Base-by-base conservation (phyloP, 2,888 invertebrate species). In the Lutraria lutraria region DNA sequence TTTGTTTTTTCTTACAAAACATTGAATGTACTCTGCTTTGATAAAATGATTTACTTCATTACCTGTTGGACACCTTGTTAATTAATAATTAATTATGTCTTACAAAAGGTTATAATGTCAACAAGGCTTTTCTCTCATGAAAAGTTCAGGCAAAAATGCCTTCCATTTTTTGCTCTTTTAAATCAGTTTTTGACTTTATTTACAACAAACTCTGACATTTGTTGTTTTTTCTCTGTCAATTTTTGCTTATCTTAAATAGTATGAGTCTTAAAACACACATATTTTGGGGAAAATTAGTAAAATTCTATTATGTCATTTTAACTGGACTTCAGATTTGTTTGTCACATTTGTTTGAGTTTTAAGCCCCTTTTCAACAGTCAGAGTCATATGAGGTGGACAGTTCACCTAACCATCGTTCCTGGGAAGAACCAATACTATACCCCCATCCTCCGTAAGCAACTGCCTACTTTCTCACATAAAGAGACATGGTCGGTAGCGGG, bases 31-130 rank as follows among this genome's bases (percentile, higher is more conserved):
- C 25, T 21, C 25, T 25, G 63, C 63, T 68, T 68, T 68, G 63
- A 68, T 68, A 25, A 68, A 68, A 68, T 68, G 63, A 68, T 68
- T 68, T 68, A 68, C 63, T 68, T 68, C 63, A 25, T 25, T n/a
- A 68, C 63, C 63, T 25, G 25, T 68, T 25, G 0, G 25, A 68
- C 63, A 68, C 63, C 63, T 68, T 25, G 63, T 68, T 68, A 68
- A 68, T 68, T 68, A 68, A 68, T 68, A 60, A 25, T 68, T 68
- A 6, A 68, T 68, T 68, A 25, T n/a, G n/a, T 68, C 63, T 68
- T 68, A n/a, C 25, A 12, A 68, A 68, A 68, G 63, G 63, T 68
- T 68, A 25, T 10, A 25, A 68, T 68, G 63, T 68, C 63, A 68
- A 68, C 63, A 25, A 68, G 63, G 63, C 63, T 68, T 25, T 56